Evolutionary conservation across 2,888 invertebrate species (phyloP), one percentile per base, ranked within the genome.

Genomic region (Acronicta psi): DNA sequence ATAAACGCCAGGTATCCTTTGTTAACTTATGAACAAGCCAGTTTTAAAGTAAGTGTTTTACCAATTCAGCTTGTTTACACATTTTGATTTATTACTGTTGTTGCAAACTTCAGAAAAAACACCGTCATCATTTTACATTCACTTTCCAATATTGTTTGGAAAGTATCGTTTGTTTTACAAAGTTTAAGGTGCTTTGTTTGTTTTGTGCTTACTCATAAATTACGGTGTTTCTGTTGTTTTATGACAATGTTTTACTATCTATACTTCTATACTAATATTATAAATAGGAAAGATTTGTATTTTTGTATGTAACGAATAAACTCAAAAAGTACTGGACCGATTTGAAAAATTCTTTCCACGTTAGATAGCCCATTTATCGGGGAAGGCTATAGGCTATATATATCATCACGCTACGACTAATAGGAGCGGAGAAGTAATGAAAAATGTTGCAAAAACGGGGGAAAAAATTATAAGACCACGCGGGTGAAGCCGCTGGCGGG

Each of bases 71-170:
- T 58, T 63, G 57, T 75, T 75, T 62, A 50, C 49, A 44, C 31
- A 34, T 23, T 14, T 13, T 71, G 63, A 73, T 73, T 71, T 63
- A 75, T 75, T 36, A 31, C 49, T 53, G 37, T 59, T 73, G 47
- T 69, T 67, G 16, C 18, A 25, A 63, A 63, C 50, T 74, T 59
- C 14, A 17, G 23, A 50, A 55, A 54, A 63, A 57, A 52, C 11
- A 11, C 34, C 34, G n/a, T 31, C 9, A 25, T 42, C 23, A 46
- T 55, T 55, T 53, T 44, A 47, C 17, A 53, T 38, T 40, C n/a
- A 16, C 20, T 52, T 50, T 49, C n/a, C 42, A 7, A 56, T 61
- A 36, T 25, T 43, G 25, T 73, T 64, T 36, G 17, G 17, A 38
- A 29, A 25, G 44, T 46, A 16, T 2, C 4, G 9, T 40, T 45